Base-by-base conservation (phyloP, 2,113 vertebrate species). In the Isichthys henryi region DNA sequence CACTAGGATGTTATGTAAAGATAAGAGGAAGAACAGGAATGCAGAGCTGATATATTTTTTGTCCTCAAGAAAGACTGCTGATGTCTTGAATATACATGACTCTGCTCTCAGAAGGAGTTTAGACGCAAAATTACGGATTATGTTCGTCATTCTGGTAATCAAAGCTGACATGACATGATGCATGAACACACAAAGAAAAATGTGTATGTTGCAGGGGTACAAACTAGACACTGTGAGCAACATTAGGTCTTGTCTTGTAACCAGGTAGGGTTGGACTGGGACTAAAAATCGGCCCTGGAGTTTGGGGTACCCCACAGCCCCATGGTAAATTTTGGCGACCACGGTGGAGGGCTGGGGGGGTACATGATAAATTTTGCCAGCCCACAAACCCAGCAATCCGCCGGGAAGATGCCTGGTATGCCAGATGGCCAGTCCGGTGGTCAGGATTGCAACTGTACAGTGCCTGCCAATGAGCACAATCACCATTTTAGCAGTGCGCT, bases 21-120 rank as follows among this genome's bases (percentile, higher is more conserved):
- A 80, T 31, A 52, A 70, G 84, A 39, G 49, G 50, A 87, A 87
- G 21, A 87, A 49, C 84, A 90, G 89, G 89, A 90, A 90, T 66
- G 49, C 53, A 13, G 58, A 90, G 11, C 88, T 56, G 48, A 89
- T 86, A 89, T 87, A 45, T 45, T 87, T 50, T 74, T 87, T 23
- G 13, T 45, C 23, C 58, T 77, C 50, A 11, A 39, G 35, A 56
- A 70, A 31, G n/a, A 31, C 49, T 45, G 74, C 27, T 31, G 1
- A 23, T 84, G 19, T 48, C 39, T 48, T 84, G 0, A 45, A 23
- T 17, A 5, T 85, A 9, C n/a, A 4, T 27, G 39, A 13, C 1
- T 15, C 83, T 85, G 83, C 19, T 48, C 83, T 27, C 83, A 46
- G 45, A 23, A 45, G 43, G 7, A 46, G 43, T 84, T 46, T n/a